Base-by-base conservation (phyloP, 2,888 invertebrate genomes). In the Acronicta aceris region DNA sequence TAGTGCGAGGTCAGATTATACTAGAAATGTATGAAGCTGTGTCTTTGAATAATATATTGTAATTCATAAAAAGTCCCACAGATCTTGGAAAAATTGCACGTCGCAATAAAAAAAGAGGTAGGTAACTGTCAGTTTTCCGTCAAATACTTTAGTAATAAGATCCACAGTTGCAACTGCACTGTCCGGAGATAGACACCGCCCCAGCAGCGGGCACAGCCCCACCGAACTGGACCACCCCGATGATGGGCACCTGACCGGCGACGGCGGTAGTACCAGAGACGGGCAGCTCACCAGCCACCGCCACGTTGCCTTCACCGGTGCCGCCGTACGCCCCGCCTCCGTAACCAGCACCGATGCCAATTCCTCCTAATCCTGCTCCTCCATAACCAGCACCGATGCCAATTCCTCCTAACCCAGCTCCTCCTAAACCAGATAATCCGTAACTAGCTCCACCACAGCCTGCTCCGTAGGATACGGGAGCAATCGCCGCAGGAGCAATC, bases 121-220 rank as follows among this genome's bases (percentile, higher is more conserved):
- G 36, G 12, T 4, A 13, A 5, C 1, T 6, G 1, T 13, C 9
- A 5, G 5, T 15, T 30, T 15, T 15, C 25, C 27, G 9, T 9
- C 6, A 30, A 5, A 6, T 16, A 9, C 8, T 42, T 48, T 38
- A 65, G 38, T 58, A 58, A 0, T 47, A 55, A 12, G 45, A 40
- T 0, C 56, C 59, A 15, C 70, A 70, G 13, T 60, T 65, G 9
- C 78, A 82, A 0, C 77, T 68, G 51, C 81, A 79, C 17, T 58
- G 50, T 0, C 79, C 83, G 13, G 69, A 48, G 16, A 82, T 69
- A 36, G 79, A 68, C 10, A 82, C 81, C 2, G 65, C 59, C 21
- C 82, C 84, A 48, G 65, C 77, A 27, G 84, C 84, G 0, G 80
- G 72, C 15, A 82, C 72, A 12, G 48, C 15, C 4, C 85, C 84